A percentile compares a stretch with the other conserved stretches of the same genome.
phyloP scores from a whole-genome alignment of 2,888 invertebrate genomes.

The Eristalis tenax region DNA sequence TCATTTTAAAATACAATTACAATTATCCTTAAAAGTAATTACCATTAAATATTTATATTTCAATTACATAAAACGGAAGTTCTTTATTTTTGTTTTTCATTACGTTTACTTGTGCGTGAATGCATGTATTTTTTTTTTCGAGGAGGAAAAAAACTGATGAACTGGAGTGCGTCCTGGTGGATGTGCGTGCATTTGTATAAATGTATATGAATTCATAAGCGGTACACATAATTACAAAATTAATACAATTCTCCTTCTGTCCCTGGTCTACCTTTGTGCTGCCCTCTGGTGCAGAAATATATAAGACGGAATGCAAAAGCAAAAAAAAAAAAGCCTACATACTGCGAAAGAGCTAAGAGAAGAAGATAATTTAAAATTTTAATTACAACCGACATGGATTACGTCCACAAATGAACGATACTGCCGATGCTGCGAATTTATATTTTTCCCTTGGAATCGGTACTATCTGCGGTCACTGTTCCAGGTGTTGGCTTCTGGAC shows the following conservation, averaged over 20 bases:
- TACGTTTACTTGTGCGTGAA: constrained; percentile 20
- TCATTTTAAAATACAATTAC: constrained; percentile 37
- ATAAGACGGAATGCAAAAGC: background rate
- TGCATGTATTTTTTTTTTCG: background rate
- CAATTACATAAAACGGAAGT: constrained; percentile 14
- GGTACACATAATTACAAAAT: constrained; percentile 48
- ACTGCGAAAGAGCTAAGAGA: background rate
- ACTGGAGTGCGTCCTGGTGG: background rate
- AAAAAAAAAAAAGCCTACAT: background rate
- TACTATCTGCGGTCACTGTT: constrained; percentile 7
- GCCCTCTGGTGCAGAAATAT: background rate
- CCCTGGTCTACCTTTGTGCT: background rate
- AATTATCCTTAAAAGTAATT: constrained; percentile 49
- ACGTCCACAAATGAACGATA: constrained; percentile 11
- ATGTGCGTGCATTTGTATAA: constrained; percentile 12
- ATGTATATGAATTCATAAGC: constrained; percentile 21
- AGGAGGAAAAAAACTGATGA: background rate
- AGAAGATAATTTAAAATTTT: constrained; percentile 11
- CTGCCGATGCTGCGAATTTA: constrained; percentile 15
- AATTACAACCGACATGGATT: constrained; percentile 56
- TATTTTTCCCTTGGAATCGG: constrained; percentile 49
- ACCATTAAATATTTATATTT: constrained; percentile 32
- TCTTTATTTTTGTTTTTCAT: background rate
- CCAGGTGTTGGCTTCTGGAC: constrained; percentile 76
- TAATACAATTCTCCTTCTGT: background rate